These are phyloP conservation scores for Bradypus variegatus DNA, from an alignment of 2,797 vertebrate genomes.

Conservation along the genomic window DNA sequence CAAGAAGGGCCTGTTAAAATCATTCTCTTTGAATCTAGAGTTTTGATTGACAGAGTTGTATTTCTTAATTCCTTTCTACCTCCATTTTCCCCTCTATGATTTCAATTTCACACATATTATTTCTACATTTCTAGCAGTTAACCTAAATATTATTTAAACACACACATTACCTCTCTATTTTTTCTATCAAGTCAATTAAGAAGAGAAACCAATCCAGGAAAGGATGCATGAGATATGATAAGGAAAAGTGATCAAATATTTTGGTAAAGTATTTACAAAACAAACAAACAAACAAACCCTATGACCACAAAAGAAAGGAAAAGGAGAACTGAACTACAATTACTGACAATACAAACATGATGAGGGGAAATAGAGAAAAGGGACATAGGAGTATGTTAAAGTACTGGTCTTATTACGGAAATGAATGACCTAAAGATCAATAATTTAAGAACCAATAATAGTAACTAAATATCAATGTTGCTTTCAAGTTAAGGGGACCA, in stretches of 20 bases:
- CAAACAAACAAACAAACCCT: background rate
- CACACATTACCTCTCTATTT: background rate
- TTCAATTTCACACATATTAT: background rate
- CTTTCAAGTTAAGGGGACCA: background rate
- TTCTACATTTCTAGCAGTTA: background rate
- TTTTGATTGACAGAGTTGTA: background rate
- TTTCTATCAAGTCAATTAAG: background rate
- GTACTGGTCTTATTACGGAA: background rate
- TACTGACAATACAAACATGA: background rate
- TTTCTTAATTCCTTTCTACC: background rate
- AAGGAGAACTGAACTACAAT: background rate
- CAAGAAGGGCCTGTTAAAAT: background rate
- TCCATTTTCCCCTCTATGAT: background rate
- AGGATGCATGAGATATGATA: background rate
- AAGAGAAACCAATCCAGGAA: slow-evolving; percentile 2
- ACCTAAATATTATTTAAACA: background rate
- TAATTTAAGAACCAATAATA: background rate
- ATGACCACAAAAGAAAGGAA: background rate
- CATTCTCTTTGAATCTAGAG: background rate
- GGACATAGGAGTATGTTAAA: background rate
- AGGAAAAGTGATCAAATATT: background rate
- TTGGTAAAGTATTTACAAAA: background rate
- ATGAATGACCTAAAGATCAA: background rate
- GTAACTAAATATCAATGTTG: background rate
- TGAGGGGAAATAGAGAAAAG: background rate